Evolutionary conservation across 2,888 invertebrate species (phyloP).

Genomic region (Acleris sparsana): DNA sequence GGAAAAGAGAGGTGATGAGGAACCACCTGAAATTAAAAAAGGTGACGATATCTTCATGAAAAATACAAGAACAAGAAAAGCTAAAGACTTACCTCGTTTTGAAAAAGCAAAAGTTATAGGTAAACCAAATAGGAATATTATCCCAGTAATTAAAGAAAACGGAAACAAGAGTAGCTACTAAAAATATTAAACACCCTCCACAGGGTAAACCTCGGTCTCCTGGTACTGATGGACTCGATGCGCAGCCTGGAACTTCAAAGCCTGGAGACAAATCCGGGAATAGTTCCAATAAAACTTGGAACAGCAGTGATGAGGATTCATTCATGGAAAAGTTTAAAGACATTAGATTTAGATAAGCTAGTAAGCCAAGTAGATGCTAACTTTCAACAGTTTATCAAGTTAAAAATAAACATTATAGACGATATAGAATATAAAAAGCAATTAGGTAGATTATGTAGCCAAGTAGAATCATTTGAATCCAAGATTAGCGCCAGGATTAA

Average conservation of each 20-base stretch:
- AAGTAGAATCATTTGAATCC: slow-evolving; percentile 4
- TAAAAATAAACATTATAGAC: not conserved
- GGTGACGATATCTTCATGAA: slow-evolving; percentile 41
- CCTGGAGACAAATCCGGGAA: slow-evolving; percentile 26
- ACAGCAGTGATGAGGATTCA: slow-evolving; percentile 37
- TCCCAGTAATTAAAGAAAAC: slow-evolving; percentile 35
- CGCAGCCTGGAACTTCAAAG: slow-evolving; percentile 27
- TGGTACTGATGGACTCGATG: slow-evolving; percentile 14
- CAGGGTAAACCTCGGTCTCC: slow-evolving; percentile 22
- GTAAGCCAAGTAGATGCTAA: not conserved
- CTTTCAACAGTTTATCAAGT: slow-evolving; percentile 15
- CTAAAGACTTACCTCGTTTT: slow-evolving; percentile 42
- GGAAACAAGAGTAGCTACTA: slow-evolving; percentile 28
- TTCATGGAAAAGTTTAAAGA: slow-evolving; percentile 35
- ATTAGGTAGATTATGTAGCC: slow-evolving; percentile 22
- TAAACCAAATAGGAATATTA: slow-evolving; percentile 34
- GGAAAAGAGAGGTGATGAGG: slow-evolving; percentile 38
- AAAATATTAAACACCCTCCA: slow-evolving; percentile 37
- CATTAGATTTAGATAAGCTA: slow-evolving; percentile 27
- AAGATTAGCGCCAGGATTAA: not conserved
- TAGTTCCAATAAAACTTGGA: slow-evolving; percentile 26
- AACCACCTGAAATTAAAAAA: slow-evolving; percentile 25
- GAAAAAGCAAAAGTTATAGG: slow-evolving; percentile 41
- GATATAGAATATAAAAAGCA: not conserved
- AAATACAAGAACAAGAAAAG: slow-evolving; percentile 39